These are phyloP conservation scores for Argopecten irradians DNA, from an alignment of 1,140 invertebrate genomes.

Conservation along the genomic window DNA sequence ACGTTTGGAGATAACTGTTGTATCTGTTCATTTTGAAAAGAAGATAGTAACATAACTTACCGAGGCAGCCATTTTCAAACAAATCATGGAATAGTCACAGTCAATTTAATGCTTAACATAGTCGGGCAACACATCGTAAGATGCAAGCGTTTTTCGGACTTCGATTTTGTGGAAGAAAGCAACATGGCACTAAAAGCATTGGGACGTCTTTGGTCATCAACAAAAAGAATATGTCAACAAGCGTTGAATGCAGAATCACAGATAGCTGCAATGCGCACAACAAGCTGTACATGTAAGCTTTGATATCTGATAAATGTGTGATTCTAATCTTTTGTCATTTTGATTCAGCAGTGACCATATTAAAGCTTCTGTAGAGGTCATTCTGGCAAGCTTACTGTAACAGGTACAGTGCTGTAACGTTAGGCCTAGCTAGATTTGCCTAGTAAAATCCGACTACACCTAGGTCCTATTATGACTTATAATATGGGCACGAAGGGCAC, in stretches of 20 bases:
- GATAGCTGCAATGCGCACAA: not conserved
- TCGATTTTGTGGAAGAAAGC: not conserved
- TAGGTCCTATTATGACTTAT: too few species aligned
- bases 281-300: not conserved
- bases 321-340: too few species aligned
- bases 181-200: not conserved
- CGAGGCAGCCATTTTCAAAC: constrained; percentile 21
- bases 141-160: not conserved
- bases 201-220: not conserved
- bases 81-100: not conserved
- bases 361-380: too few species aligned
- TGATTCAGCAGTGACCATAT: too few species aligned
- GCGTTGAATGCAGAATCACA: not conserved
- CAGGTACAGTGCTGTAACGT: too few species aligned
- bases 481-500: too few species aligned
- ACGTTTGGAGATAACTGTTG: not conserved
- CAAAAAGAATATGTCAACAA: not conserved
- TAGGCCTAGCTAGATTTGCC: too few species aligned
- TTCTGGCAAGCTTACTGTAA: too few species aligned
- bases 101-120: not conserved
- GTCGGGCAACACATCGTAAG: not conserved
- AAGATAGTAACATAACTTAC: not conserved
- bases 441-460: too few species aligned
- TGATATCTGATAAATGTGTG: not conserved
- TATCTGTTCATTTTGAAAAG: too few species aligned